Evolutionary conservation across 2,797 vertebrate species (phyloP), one percentile per base, ranked within the genome.

Genomic region (Triplophysa bombifrons): DNA sequence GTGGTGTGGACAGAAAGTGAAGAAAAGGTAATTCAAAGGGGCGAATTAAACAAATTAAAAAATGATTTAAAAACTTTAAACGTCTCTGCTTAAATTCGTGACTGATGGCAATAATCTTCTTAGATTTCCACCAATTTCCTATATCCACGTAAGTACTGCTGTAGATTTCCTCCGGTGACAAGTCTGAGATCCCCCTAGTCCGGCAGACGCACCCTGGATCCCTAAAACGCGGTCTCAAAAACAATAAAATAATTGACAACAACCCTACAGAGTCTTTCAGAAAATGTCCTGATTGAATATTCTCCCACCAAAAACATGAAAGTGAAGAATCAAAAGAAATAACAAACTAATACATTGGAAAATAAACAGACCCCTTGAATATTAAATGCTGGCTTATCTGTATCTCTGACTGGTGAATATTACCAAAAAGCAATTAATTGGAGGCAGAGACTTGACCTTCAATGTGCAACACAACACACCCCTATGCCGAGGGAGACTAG

Each of bases 361-460:
- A 78, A 85, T 83, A 90, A 90, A 91, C 82, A 87, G 77, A 67
- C 83, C 81, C 67, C 81, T 88, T 88, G 85, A 90, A 92, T 89
- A 91, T 86, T 88, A 90, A 93, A 86, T 83, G 74, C 27, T 25
- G 83, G 88, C 85, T 90, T 88, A 88, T 85, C 74, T 78, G 86
- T 76, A 87, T 87, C 84, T 85, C 80, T 85, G 78, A 80, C 81
- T 83, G 79, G 82, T 87, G 78, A 90, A 88, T 81, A 85, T 78
- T 72, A 85, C 86, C 82, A 86, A 83, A 89, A 90, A 86, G 74
- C 85, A 90, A 90, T 90, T 92, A 90, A 88, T 88, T 88, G 87
- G 82, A 86, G 75, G 83, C 83, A 30, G 30, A 84, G 84, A 87
- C 90, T 89, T 92, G 90, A 92, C 92, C 90, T 92, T 92, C 89